A percentile compares a stretch with the other conserved stretches of the same genome.
phyloP scores from a whole-genome alignment of 2,797 vertebrate genomes.

The Darevskia mixta region DNA sequence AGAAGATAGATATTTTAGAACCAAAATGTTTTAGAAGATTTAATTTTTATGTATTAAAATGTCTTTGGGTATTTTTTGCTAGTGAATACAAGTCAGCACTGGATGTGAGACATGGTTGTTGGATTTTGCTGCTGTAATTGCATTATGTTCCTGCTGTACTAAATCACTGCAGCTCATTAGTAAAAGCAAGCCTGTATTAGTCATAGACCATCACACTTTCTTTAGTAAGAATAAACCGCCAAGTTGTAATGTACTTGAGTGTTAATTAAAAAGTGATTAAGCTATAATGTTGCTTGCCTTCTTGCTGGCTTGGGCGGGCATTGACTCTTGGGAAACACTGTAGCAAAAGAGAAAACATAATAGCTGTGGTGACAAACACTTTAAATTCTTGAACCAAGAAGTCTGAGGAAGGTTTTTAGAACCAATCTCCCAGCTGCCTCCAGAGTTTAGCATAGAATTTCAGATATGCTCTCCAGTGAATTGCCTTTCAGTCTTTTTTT shows the following conservation, averaged over 20 bases:
- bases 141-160: conserved; percentile 20
- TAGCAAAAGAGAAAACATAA: background rate
- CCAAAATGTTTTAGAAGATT: background rate
- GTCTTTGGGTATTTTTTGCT: background rate
- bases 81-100: background rate
- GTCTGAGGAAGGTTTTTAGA: background rate
- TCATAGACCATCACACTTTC: conserved; percentile 39
- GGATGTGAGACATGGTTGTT: conserved; percentile 7
- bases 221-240: conserved; percentile 5
- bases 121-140: conserved; percentile 18
- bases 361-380: background rate
- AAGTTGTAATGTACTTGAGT: conserved; percentile 19
- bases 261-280: conserved; percentile 37
- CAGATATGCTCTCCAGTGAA: background rate
- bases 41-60: conserved; percentile 19
- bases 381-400: background rate
- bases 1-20: background rate
- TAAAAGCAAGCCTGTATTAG: conserved; percentile 17
- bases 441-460: background rate
- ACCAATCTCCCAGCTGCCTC: background rate
- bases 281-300: background rate
- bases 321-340: background rate
- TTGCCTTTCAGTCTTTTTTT: background rate
- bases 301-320: background rate
- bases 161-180: conserved; percentile 31